These are phyloP conservation scores for Cheirogaleus major DNA, from an alignment of 2,797 vertebrate genomes.

Conservation along the genomic window DNA sequence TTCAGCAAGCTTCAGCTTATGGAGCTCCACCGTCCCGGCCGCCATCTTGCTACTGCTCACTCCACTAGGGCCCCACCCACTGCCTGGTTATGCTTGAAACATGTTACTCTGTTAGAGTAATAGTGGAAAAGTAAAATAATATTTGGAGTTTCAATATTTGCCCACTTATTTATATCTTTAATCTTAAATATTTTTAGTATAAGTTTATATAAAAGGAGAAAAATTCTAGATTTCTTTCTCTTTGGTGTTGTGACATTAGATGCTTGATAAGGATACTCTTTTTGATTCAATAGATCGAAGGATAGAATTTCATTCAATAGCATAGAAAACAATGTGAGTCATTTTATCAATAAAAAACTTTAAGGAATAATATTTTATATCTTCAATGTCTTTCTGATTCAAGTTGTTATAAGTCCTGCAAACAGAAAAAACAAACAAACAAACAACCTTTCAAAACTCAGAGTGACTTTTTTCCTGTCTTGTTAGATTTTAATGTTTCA, in stretches of 20 bases:
- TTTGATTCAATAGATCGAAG: slow-evolving; percentile 12
- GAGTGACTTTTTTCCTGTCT: background rate
- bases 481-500: slow-evolving; percentile 13
- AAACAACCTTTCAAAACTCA: background rate
- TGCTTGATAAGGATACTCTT: background rate
- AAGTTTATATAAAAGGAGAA: slow-evolving; percentile 9
- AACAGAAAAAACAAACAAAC: background rate
- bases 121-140: background rate
- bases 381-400: slow-evolving; percentile 44
- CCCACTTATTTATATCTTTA: slow-evolving; percentile 7
- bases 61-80: no score
- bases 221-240: background rate
- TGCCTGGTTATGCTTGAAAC: background rate
- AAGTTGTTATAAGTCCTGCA: background rate
- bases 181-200: slow-evolving; percentile 1
- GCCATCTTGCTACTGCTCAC: no score
- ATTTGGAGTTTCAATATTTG: background rate
- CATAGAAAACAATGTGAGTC: background rate
- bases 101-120: background rate
- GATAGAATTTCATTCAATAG: slow-evolving; percentile 31
- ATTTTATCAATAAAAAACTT: slow-evolving; percentile 48
- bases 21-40: no score
- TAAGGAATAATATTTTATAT: slow-evolving; percentile 13
- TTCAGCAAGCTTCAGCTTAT: slow-evolving; percentile 89
- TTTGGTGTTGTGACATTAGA: slow-evolving; percentile 30